Conservation (phyloP, 2,888 invertebrate species). For the Campoletis raptor region DNA sequence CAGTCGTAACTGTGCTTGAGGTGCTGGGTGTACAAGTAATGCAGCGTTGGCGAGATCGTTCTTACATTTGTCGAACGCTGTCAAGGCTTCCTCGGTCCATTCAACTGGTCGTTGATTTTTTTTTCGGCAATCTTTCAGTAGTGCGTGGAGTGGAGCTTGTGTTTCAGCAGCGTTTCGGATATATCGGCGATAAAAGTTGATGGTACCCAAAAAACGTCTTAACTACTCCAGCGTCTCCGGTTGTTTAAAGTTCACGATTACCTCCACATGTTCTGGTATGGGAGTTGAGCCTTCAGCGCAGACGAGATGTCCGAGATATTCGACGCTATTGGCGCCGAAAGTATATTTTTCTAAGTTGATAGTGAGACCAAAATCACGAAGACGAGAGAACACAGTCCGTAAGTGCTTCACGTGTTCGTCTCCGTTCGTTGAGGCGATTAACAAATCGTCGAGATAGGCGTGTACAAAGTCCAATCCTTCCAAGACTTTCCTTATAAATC, state of each 20-base stretch:
- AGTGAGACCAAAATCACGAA: neutral
- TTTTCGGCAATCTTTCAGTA: neutral
- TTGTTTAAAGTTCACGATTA: too few relatives aligned
- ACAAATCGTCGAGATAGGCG: neutral
- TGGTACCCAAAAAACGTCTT: too few relatives aligned
- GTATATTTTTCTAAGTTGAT: neutral
- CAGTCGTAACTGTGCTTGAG: conserved; percentile 23
- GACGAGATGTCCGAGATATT: too few relatives aligned
- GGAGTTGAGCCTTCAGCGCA: too few relatives aligned
- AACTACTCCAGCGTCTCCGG: too few relatives aligned
- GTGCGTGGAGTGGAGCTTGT: too few relatives aligned
- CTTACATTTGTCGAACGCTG: neutral
- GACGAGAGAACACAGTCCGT: neutral
- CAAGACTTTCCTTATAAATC: neutral
- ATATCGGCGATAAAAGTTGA: too few relatives aligned
- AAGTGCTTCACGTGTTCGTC: neutral
- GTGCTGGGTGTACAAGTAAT: conserved; percentile 70
- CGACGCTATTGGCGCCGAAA: neutral
- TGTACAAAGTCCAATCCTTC: neutral
- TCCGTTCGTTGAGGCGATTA: neutral
- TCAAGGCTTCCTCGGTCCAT: neutral
- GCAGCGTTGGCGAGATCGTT: neutral
- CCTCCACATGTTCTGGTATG: too few relatives aligned
- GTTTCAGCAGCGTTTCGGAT: neutral
- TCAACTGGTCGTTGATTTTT: conserved; percentile 41